Evolutionary conservation across 92 coral and sea anemone species (phyloP).

Genomic region (Chrysogorgia sp.): DNA sequence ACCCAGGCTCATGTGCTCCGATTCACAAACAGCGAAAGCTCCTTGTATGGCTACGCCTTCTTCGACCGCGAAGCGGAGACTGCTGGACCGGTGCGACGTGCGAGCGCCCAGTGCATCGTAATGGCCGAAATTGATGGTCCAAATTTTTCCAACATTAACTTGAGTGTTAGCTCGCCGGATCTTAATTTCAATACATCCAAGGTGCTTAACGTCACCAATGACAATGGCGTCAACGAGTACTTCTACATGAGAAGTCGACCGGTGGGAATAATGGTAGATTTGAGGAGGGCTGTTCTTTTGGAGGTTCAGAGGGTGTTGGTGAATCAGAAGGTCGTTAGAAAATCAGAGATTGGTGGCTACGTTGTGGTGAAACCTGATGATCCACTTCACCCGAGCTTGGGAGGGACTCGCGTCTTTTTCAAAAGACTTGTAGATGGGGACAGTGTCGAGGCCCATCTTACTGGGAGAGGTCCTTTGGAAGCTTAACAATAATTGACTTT

Average conservation of each 20-base stretch:
- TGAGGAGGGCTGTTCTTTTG: not conserved
- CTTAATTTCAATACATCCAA: slow-evolving; percentile 29
- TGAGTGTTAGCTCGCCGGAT: slow-evolving; percentile 51
- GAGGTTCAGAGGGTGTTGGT: slow-evolving; percentile 1
- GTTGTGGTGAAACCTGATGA: slow-evolving; percentile 11
- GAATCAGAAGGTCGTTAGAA: not conserved
- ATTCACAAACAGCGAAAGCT: not conserved
- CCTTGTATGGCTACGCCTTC: slow-evolving; percentile 48
- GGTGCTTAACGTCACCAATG: not conserved
- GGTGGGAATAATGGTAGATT: slow-evolving; percentile 2
- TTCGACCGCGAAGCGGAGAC: not conserved
- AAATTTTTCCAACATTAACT: slow-evolving; percentile 28
- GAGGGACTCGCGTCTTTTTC: slow-evolving; percentile 7
- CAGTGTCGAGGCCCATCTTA: slow-evolving; percentile 23
- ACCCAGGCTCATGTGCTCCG: slow-evolving; percentile 50
- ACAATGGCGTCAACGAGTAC: slow-evolving; percentile 38
- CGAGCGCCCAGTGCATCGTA: slow-evolving; percentile 34
- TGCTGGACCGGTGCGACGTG: slow-evolving; percentile 43
- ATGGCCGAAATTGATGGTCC: slow-evolving; percentile 38
- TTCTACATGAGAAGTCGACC: slow-evolving; percentile 50
- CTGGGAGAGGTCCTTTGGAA: slow-evolving; percentile 12
- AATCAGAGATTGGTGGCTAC: slow-evolving; percentile 3
- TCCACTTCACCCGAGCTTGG: not conserved
- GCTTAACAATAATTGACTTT: not conserved
- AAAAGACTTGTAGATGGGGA: slow-evolving; percentile 26